Evolutionary conservation across 2,888 invertebrate species (phyloP), one percentile per base, ranked within the genome.

Genomic region (Sinopyrophorus schimmeli): DNA sequence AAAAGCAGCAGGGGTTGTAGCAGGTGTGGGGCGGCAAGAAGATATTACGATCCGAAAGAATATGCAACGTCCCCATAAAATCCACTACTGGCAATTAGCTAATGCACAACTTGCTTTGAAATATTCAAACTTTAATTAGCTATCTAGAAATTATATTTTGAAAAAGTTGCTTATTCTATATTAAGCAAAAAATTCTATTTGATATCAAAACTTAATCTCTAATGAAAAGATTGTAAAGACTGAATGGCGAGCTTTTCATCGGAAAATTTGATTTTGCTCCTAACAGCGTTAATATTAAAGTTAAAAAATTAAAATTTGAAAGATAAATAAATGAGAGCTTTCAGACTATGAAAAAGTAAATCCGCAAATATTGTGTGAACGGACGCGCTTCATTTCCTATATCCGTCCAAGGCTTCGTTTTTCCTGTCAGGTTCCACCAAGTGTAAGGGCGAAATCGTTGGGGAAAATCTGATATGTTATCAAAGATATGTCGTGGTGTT

Each of bases 391-490:
- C 35, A 35, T 35, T 35, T 35, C 35, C 35, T 35, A 24, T 24
- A 35, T 35, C 35, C 35, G 35, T 23, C 35, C 35, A 24, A 20
- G 23, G 23, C 23, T 24, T 24, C 35, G 35, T 35, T 35, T 35
- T 35, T 35, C 35, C 35, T 35, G 35, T 24, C 35, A 35, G 16
- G 35, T 16, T 35, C 35, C 35, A 15, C 35, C 35, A 35, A 35
- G 35, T 35, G 35, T 35, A 35, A 35, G 35, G 35, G 35, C 24
- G 35, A 35, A 10, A 24, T 35, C 35, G 35, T 35, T 35, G 24
- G 35, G 35, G 35, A 14, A 35, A 35, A 35, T 35, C 35, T 35
- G 35, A 35, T 35, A 35, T 35, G 35, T 14, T 35, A 35, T 35
- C 35, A 24, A 24, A 35, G 35, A 35, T 35, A 16, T 24, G 16